phyloP scores from a whole-genome alignment of 2,797 vertebrate species.

The Epinephelus coioides region DNA sequence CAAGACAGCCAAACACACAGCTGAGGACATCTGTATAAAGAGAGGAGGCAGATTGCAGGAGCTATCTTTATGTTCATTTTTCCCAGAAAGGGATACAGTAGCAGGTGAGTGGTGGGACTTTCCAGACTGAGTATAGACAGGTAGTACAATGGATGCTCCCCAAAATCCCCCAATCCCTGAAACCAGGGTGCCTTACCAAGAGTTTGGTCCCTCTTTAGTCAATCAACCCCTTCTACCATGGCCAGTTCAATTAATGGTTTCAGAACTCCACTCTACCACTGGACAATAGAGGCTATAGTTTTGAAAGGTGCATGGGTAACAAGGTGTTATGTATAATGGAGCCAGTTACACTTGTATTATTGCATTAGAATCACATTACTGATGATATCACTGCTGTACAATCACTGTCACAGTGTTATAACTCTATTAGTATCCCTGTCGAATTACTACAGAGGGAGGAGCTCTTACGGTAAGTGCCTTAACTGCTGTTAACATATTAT shows the following conservation, averaged over 20 bases:
- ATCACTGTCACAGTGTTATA: not conserved
- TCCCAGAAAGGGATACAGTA: constrained; percentile 47
- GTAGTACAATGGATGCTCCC: constrained; percentile 15
- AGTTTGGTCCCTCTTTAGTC: constrained; percentile 11
- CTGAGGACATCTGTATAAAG: constrained; percentile 29
- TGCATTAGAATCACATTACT: constrained; percentile 1
- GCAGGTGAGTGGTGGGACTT: constrained; percentile 59
- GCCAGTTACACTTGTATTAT: constrained; percentile 22
- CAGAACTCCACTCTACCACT: constrained; percentile 41
- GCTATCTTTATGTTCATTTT: constrained; percentile 47
- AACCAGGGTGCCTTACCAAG: constrained; percentile 38
- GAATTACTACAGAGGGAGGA: not conserved
- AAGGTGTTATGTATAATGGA: constrained; percentile 25
- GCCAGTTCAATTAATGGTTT: constrained; percentile 47
- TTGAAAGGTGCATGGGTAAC: constrained; percentile 33
- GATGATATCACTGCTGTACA: too few relatives aligned
- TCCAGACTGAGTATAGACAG: constrained; percentile 35
- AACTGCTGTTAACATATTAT: not conserved
- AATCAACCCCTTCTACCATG: constrained; percentile 3
- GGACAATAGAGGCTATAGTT: constrained; percentile 49
- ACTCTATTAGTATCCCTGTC: not conserved
- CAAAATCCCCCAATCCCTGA: constrained; percentile 37
- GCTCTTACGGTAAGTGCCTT: not conserved
- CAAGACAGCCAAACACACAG: constrained; percentile 32
- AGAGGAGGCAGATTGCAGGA: constrained; percentile 27